These are phyloP conservation scores for Lycocerus yunnanus DNA, from an alignment of 2,888 invertebrate genomes.

Conservation along the genomic window DNA sequence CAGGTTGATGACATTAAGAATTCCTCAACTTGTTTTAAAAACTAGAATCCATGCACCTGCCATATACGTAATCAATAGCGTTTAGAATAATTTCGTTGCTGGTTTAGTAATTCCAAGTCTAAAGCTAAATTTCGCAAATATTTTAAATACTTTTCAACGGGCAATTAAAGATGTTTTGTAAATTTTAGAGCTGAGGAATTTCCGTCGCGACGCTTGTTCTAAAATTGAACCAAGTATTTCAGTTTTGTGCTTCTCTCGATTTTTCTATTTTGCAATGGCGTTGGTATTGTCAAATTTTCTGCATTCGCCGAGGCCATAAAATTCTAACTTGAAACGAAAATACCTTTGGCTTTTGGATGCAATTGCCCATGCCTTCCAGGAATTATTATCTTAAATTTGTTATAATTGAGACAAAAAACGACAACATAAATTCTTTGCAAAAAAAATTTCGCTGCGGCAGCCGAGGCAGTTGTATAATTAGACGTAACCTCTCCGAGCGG, in stretches of 20 bases:
- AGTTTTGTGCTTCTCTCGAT: neutral
- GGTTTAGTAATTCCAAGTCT: neutral
- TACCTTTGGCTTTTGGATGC: neutral
- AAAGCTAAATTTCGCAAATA: neutral
- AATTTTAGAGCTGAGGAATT: neutral
- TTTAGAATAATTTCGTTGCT: conserved; percentile 1
- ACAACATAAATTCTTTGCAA: neutral
- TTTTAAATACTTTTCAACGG: neutral
- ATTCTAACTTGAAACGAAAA: neutral
- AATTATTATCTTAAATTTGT: neutral
- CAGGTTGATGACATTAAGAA: conserved; percentile 14
- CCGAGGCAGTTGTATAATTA: too few relatives aligned
- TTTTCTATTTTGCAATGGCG: neutral
- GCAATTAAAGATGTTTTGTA: neutral
- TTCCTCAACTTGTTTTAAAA: conserved; percentile 5
- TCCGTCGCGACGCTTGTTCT: neutral
- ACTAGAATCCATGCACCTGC: conserved; percentile 15
- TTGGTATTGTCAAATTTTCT: neutral
- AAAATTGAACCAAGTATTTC: neutral
- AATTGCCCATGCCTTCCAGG: neutral
- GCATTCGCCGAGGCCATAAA: neutral
- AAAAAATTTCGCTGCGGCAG: neutral
- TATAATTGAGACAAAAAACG: neutral
- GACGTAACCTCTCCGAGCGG: too few relatives aligned
- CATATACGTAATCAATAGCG: conserved; percentile 9